Percentiles rank a stretch among this genome's conserved stretches.
phyloP scores from a whole-genome alignment of 2,888 invertebrate species.

The Trachelus tabidus region DNA sequence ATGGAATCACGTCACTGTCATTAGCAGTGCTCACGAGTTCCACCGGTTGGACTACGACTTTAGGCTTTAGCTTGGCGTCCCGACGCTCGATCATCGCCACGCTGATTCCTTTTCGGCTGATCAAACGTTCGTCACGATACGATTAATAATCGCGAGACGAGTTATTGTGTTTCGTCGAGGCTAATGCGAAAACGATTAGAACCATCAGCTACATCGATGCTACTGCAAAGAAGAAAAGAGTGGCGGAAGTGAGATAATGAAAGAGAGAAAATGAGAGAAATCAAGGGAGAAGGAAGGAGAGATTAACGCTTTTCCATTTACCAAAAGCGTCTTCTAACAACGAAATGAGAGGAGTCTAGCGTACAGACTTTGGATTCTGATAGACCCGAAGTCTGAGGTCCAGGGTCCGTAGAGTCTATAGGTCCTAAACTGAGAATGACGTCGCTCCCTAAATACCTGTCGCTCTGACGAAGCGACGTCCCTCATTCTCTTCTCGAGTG shows the following conservation, averaged over 20 bases:
- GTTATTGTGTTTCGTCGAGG: constrained; percentile 28
- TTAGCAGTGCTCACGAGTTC: neutral
- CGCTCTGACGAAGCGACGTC: neutral
- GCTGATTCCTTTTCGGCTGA: constrained; percentile 21
- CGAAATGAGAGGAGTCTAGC: neutral
- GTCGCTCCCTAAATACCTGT: neutral
- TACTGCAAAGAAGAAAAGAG: constrained; percentile 9
- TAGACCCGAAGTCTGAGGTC: neutral
- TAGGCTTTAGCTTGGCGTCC: neutral
- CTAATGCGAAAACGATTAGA: constrained; percentile 55
- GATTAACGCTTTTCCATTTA: neutral
- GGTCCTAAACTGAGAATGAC: neutral
- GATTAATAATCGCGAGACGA: constrained; percentile 49
- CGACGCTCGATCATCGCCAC: constrained; percentile 35
- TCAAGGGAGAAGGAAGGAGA: neutral
- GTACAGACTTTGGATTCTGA: neutral
- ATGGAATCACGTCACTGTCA: neutral
- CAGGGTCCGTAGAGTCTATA: neutral
- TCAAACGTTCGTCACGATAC: constrained; percentile 43
- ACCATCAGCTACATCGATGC: neutral
- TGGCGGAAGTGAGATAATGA: neutral
- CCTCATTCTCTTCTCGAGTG: neutral
- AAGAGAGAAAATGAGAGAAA: neutral
- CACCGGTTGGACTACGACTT: neutral
- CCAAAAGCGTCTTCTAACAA: neutral